Conservation (phyloP, 2,888 invertebrate genomes). For the Salticus scenicus region DNA sequence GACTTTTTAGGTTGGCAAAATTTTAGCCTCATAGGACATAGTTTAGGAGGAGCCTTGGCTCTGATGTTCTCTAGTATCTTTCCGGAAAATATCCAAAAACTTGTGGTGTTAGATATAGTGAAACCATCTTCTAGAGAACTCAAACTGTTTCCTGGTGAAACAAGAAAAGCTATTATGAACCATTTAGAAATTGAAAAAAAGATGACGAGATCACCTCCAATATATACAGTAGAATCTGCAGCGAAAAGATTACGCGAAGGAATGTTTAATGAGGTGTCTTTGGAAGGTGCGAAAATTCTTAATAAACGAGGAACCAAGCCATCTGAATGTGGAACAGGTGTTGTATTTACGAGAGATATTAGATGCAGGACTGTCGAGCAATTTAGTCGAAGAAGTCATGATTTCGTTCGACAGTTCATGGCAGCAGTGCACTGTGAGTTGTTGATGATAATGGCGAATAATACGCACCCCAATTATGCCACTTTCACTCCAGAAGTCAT, state of each 20-base stretch:
- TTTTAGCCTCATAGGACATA: slow-evolving; percentile 72
- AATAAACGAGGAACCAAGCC: slow-evolving; percentile 82
- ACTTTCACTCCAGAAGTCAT: slow-evolving; percentile 67
- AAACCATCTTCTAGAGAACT: slow-evolving; percentile 67
- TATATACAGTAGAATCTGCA: slow-evolving; percentile 65
- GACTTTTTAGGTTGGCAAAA: slow-evolving; percentile 68
- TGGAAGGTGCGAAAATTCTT: slow-evolving; percentile 81
- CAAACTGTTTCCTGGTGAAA: slow-evolving; percentile 28
- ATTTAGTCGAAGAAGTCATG: slow-evolving; percentile 32
- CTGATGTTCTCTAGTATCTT: slow-evolving; percentile 75
- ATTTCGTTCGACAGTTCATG: slow-evolving; percentile 78
- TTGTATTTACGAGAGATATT: slow-evolving; percentile 84
- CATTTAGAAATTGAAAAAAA: slow-evolving; percentile 56
- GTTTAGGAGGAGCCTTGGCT: slow-evolving; percentile 78
- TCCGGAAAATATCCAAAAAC: slow-evolving; percentile 74
- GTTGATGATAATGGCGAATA: slow-evolving; percentile 82
- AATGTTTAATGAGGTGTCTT: slow-evolving; percentile 76
- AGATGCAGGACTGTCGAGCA: slow-evolving; percentile 80
- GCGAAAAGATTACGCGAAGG: slow-evolving; percentile 54
- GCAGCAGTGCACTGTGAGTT: slow-evolving; percentile 81
- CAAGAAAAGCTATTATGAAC: slow-evolving; percentile 24
- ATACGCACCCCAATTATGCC: slow-evolving; percentile 78
- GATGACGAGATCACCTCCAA: slow-evolving; percentile 24
- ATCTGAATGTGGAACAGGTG: slow-evolving; percentile 76
- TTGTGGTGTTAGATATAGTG: slow-evolving; percentile 73